These are phyloP conservation scores for Gymnoscopelus microlampas DNA, from an alignment of 2,797 vertebrate species.

Conservation along the genomic window DNA sequence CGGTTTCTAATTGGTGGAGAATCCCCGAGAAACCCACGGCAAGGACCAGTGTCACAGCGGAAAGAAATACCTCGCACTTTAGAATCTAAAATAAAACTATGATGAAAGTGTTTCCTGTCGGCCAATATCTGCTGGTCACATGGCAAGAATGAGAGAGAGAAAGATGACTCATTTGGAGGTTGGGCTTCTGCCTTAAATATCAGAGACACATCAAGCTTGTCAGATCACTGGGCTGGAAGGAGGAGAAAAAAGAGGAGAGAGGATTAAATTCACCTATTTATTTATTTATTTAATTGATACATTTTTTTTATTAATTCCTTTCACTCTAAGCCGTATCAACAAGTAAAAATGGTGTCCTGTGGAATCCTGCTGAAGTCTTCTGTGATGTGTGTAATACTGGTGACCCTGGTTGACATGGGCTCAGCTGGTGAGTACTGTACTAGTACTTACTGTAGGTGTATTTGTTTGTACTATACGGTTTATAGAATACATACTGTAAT, in stretches of 20 bases:
- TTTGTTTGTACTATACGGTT: background rate
- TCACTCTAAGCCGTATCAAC: background rate
- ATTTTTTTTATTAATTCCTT: background rate
- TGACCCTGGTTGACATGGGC: background rate
- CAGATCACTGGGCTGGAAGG: conserved; percentile 34
- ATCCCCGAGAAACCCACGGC: too few species aligned
- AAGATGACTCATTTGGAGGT: background rate
- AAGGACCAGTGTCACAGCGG: too few species aligned
- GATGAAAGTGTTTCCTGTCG: too few species aligned
- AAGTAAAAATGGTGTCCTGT: conserved; percentile 34
- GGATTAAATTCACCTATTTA: too few species aligned
- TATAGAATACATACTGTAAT: background rate
- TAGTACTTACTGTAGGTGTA: background rate
- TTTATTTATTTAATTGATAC: background rate
- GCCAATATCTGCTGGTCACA: too few species aligned
- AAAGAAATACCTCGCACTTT: too few species aligned
- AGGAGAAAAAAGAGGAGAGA: background rate
- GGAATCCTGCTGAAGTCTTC: conserved; percentile 21
- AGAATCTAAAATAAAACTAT: too few species aligned
- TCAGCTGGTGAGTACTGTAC: conserved; percentile 25
- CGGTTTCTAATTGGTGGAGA: too few species aligned
- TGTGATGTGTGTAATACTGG: conserved; percentile 38
- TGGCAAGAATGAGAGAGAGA: too few species aligned
- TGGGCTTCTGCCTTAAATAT: conserved; percentile 53
- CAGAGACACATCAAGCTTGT: rapidly evolving